These are phyloP conservation scores for Euplagia quadripunctaria DNA, from an alignment of 2,888 invertebrate genomes.

Conservation along the genomic window DNA sequence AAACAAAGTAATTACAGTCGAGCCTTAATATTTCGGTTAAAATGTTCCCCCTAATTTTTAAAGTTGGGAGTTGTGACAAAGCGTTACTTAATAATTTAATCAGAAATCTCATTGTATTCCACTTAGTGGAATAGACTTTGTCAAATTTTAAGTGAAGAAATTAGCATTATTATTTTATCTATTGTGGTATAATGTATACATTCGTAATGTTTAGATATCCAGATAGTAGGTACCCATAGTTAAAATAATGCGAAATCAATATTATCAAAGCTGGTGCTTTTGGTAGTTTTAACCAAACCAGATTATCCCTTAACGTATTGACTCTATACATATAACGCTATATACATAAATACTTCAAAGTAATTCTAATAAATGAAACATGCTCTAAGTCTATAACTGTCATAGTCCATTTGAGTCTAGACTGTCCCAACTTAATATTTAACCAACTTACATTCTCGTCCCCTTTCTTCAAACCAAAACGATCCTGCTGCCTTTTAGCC, in stretches of 20 bases:
- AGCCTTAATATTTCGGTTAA: background rate
- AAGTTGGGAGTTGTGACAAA: conserved; percentile 4
- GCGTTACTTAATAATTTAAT: conserved; percentile 10
- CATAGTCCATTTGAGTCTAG: conserved; percentile 27
- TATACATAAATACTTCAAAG: background rate
- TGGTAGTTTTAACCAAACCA: background rate
- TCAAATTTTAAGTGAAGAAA: conserved; percentile 2
- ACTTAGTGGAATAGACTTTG: conserved; percentile 3
- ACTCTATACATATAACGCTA: no score
- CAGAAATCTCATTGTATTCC: conserved; percentile 6
- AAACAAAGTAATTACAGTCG: background rate
- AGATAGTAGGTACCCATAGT: background rate
- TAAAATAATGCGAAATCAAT: background rate
- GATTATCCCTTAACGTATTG: no score
- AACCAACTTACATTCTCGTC: conserved; percentile 27
- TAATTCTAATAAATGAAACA: conserved; percentile 30
- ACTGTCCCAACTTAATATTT: conserved; percentile 26
- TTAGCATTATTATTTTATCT: background rate
- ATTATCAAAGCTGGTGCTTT: background rate
- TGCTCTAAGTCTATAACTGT: background rate
- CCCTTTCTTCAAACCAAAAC: conserved; percentile 19
- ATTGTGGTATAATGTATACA: background rate
- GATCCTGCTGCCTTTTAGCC: background rate
- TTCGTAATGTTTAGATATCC: background rate
- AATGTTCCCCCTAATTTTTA: background rate